A percentile compares a stretch with the other conserved stretches of the same genome.
These are phyloP conservation scores for Orientallactaga bullata DNA, from an alignment of 2,113 vertebrate genomes.

Conservation along the genomic window DNA sequence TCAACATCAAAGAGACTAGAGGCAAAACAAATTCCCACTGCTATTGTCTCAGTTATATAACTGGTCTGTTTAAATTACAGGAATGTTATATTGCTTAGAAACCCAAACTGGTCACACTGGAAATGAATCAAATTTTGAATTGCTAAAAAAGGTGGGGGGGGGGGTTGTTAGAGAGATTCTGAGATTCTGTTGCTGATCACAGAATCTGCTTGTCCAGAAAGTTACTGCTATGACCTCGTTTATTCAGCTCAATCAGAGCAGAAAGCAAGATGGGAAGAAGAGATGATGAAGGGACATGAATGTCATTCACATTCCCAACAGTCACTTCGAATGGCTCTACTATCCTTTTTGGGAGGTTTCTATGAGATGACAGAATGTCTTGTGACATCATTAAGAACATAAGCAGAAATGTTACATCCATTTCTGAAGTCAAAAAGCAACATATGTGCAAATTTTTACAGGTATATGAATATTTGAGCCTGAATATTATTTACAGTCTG, in stretches of 20 bases:
- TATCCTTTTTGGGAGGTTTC: background rate
- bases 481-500: background rate
- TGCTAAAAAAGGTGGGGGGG: conserved; percentile 33
- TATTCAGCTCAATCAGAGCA: background rate
- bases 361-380: background rate
- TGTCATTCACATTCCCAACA: background rate
- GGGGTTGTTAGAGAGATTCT: too few species aligned
- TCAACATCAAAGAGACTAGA: background rate
- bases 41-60: background rate
- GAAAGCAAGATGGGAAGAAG: background rate
- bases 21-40: background rate
- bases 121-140: background rate
- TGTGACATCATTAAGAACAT: background rate
- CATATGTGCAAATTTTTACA: background rate
- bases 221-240: background rate
- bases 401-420: background rate
- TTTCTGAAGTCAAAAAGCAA: conserved; percentile 54
- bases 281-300: background rate
- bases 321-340: background rate
- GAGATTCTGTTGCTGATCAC: background rate
- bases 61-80: background rate
- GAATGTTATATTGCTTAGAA: background rate
- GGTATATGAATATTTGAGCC: background rate
- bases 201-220: background rate
- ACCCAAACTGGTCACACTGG: background rate